phyloP scores from a whole-genome alignment of 92 coral and sea anemone species.

The Bergia puertoricense region DNA sequence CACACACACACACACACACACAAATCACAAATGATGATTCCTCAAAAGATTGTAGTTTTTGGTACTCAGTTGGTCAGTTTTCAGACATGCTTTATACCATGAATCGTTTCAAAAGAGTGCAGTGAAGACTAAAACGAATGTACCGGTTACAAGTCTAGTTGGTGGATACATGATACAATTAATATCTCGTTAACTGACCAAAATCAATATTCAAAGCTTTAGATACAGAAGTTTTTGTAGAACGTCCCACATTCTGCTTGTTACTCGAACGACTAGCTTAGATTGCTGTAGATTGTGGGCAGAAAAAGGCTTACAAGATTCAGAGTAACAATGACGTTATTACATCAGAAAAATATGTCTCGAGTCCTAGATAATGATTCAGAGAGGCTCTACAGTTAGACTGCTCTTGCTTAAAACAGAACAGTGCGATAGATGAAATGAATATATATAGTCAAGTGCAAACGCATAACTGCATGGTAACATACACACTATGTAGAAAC shows the following conservation, averaged over 20 bases:
- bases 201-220: no score
- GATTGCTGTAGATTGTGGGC: no score
- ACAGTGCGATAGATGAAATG: no score
- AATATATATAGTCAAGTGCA: background rate
- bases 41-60: no score
- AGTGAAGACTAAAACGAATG: no score
- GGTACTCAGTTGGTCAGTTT: background rate
- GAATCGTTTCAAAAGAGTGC: no score
- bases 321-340: no score
- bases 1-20: background rate
- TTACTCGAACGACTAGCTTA: no score
- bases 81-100: background rate
- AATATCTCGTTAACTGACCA: no score
- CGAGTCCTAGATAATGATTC: background rate
- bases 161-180: background rate
- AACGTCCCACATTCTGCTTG: background rate
- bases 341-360: background rate
- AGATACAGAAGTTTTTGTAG: background rate
- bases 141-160: no score
- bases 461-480: background rate
- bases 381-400: background rate
- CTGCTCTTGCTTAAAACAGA: background rate
- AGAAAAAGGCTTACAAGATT: background rate
- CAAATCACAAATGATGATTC: background rate
- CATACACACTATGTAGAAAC: background rate